A percentile compares a stretch with the other conserved stretches of the same genome.
These are phyloP conservation scores for Oncorhynchus clarkii DNA, from an alignment of 2,113 vertebrate genomes.

Conservation along the genomic window DNA sequence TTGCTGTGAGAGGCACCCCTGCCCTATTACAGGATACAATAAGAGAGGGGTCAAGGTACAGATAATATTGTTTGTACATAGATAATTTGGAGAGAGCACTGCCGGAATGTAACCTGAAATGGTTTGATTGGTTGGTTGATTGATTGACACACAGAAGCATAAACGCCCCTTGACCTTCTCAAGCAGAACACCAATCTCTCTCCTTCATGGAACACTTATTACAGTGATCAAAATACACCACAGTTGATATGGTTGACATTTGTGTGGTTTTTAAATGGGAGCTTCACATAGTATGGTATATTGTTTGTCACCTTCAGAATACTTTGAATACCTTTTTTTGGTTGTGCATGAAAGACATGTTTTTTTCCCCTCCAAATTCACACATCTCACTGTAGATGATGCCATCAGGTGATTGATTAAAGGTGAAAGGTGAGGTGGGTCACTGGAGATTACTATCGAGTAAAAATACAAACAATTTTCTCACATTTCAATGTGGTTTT, in stretches of 20 bases:
- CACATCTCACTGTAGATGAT: not conserved
- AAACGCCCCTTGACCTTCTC: not conserved
- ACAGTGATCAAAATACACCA: not conserved
- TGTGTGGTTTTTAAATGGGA: not conserved
- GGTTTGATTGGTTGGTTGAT: not conserved
- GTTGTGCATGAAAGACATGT: not conserved
- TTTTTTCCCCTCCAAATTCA: not conserved
- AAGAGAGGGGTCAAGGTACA: not conserved
- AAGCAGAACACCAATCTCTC: conserved; percentile 6
- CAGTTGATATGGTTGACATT: not conserved
- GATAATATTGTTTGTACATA: not conserved
- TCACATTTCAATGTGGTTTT: not conserved
- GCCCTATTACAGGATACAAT: conserved; percentile 5
- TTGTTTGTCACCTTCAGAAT: not conserved
- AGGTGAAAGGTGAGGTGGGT: not conserved
- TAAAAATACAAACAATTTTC: not conserved
- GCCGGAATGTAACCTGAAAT: not conserved
- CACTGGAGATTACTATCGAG: not conserved
- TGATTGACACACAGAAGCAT: not conserved
- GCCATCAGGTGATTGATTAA: not conserved
- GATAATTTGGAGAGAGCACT: not conserved
- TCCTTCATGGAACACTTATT: conserved; percentile 35
- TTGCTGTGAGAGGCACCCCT: not conserved
- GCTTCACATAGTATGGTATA: not conserved
- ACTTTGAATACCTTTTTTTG: not conserved